Conservation (phyloP, 2,888 invertebrate genomes). For the Tetanocera ferruginea region DNA sequence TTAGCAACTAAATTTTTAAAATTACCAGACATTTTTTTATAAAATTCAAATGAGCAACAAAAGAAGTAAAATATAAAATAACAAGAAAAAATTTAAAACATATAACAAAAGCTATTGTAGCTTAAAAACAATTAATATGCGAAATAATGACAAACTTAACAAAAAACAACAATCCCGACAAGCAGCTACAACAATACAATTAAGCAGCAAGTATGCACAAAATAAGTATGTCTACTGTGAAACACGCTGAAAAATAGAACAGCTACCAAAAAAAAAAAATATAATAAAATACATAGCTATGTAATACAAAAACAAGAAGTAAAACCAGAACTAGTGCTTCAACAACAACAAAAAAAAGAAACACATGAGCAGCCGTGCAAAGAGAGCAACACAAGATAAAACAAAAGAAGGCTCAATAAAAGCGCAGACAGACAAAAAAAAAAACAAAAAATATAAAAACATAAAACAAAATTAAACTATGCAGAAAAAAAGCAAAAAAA, state of each 20-base stretch:
- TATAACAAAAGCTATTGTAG: constrained; percentile 5
- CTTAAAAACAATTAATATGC: constrained; percentile 2
- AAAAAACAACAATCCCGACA: too few relatives aligned
- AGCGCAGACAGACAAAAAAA: not conserved
- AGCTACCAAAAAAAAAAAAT: not conserved
- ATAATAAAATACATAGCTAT: not conserved
- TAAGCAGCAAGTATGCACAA: constrained; percentile 3
- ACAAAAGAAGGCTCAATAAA: too few relatives aligned
- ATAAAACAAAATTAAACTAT: too few relatives aligned
- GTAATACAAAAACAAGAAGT: not conserved
- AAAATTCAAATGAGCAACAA: too few relatives aligned
- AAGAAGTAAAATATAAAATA: not conserved
- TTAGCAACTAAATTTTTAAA: too few relatives aligned
- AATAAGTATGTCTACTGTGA: constrained; percentile 12
- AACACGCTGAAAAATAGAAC: not conserved
- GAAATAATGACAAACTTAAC: not conserved
- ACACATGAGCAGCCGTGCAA: not conserved
- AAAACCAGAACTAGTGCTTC: too few relatives aligned
- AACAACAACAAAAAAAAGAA: not conserved
- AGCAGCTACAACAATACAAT: constrained; percentile 12
- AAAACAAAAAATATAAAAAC: not conserved
- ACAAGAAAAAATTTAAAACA: not conserved
- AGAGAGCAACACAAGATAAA: too few relatives aligned
- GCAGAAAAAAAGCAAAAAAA: not conserved
- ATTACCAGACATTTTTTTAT: too few relatives aligned